These are phyloP conservation scores for Colossoma macropomum DNA, from an alignment of 2,113 vertebrate species.

Conservation along the genomic window DNA sequence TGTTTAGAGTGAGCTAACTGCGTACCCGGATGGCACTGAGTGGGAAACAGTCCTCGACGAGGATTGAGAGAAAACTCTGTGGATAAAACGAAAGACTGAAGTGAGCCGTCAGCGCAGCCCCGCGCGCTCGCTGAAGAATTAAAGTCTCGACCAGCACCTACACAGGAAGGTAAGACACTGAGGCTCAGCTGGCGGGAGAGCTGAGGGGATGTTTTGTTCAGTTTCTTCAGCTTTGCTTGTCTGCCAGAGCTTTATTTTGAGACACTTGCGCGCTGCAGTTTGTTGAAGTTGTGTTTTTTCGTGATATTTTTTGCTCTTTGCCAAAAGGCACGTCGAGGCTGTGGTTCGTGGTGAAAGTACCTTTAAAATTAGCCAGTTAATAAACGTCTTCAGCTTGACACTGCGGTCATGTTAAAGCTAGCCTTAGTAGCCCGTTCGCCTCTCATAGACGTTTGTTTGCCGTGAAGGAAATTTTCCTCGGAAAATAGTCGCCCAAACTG, in stretches of 20 bases:
- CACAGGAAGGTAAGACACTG: slow-evolving; percentile 16
- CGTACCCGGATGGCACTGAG: slow-evolving; percentile 7
- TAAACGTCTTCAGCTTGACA: not conserved
- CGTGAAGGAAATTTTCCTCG: not conserved
- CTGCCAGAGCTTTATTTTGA: not conserved
- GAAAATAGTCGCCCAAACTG: not conserved
- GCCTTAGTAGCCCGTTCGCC: not conserved
- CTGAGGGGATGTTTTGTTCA: not conserved
- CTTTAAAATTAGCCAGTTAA: too few relatives aligned
- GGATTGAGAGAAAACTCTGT: not conserved
- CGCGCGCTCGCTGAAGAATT: not conserved
- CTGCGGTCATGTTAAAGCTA: not conserved
- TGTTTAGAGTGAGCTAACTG: not conserved
- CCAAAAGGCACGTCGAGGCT: not conserved
- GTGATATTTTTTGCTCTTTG: not conserved
- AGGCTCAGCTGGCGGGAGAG: not conserved
- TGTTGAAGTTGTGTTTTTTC: not conserved
- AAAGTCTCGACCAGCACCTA: not conserved
- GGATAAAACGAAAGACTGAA: slow-evolving; percentile 13
- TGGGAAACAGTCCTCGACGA: not conserved
- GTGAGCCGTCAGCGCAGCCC: not conserved
- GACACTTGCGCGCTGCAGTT: not conserved
- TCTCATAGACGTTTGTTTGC: too few relatives aligned
- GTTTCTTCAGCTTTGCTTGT: too few relatives aligned
- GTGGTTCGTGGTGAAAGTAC: too few relatives aligned